Evolutionary conservation across 92 coral and sea anemone genomes (phyloP), one percentile per base, ranked within the genome.

Genomic region (Heliopora coerulea): DNA sequence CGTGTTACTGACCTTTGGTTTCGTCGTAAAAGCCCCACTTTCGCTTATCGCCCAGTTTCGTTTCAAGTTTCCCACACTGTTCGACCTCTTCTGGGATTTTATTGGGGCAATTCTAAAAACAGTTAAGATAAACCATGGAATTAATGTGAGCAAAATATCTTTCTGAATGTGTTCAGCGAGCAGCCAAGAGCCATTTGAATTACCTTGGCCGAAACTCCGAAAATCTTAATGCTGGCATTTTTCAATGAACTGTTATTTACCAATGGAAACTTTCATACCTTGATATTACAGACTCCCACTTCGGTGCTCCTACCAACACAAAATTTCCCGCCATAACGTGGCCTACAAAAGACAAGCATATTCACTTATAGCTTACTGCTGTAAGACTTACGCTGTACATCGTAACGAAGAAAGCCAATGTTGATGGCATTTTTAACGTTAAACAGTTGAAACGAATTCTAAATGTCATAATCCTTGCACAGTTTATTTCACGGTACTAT

Each of bases 11-110:
- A 67, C 74, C 74, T 67, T 34, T 67, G 12, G 58, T 1, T 9
- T 49, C 58, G 33, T 67, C 74, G 49, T 67, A 67, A 27, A 46
- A 44, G 49, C 31, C 54, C 74, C 74, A 67, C 54, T 25, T 24
- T 20, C 59, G 39, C 7, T 31, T 23, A 1, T 3, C 21, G 29
- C 26, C 59, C 15, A 1, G 14, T 17, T 49, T 46, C 3, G n/a
- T 21, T 19, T 59, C 74, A 12, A 1, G 24, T 48, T 15, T 1
- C 12, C 12, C 6, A 25, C 74, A 67, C 24, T 23, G 58, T 12
- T 32, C 41, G 14, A 44, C 74, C 0, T 44, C 30, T 14, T 44
- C 41, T 67, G 41, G 37, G 1, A 26, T 24, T 20, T 11, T 0
- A 37, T 6, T 37, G 44, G 58, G 74, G 48, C 74, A 67, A 44